Conservation (phyloP, 2,888 invertebrate genomes). For the Panzeria rudis region DNA sequence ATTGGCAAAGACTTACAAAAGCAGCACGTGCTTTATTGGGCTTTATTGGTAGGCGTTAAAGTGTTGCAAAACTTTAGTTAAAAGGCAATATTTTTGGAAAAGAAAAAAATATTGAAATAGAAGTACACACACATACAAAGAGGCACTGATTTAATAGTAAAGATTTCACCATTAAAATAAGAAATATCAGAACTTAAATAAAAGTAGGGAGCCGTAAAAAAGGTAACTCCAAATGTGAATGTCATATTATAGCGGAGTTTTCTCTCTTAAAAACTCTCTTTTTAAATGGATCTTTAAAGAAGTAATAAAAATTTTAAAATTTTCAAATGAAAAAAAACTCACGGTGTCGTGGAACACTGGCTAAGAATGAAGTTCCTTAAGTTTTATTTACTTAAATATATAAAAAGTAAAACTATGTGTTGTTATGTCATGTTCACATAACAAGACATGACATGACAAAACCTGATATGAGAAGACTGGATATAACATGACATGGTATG, state of each 20-base stretch:
- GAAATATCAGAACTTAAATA: not conserved
- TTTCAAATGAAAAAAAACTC: no score
- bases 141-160: conserved; percentile 30
- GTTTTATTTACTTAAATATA: no score
- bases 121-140: not conserved
- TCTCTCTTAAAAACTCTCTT: no score
- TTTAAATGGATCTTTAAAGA: no score
- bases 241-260: not conserved
- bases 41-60: conserved; percentile 69
- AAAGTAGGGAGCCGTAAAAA: not conserved
- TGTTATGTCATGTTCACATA: no score
- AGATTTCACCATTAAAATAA: conserved; percentile 6
- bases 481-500: no score
- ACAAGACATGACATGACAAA: no score
- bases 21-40: conserved; percentile 69
- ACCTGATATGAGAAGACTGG: no score
- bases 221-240: not conserved
- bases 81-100: conserved; percentile 41
- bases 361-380: no score
- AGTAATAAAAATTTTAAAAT: no score
- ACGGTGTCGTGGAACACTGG: no score
- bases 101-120: not conserved
- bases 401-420: no score
- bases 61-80: conserved; percentile 65
- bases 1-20: conserved; percentile 52